These are phyloP conservation scores for Caenorhabditis japonica DNA, from an alignment of 2,888 invertebrate species.

Conservation along the genomic window DNA sequence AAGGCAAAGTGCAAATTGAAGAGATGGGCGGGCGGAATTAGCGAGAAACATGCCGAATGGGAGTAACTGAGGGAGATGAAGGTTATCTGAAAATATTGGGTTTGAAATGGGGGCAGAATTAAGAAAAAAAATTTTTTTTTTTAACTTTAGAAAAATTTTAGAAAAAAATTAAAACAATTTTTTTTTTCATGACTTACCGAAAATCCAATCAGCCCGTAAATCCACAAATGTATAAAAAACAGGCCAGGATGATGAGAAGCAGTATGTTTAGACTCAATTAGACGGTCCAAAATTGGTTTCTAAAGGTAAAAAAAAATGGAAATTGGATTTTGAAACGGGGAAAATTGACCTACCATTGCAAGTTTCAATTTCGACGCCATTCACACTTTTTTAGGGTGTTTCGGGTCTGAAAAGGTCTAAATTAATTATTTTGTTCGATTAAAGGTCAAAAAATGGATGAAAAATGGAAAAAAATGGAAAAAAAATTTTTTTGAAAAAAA, in stretches of 20 bases:
- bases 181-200: no score
- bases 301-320: constrained; percentile 17
- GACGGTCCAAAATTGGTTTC: constrained; percentile 45
- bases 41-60: constrained; percentile 46
- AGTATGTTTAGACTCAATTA: constrained; percentile 31
- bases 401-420: constrained; percentile 6
- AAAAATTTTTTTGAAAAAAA: no score
- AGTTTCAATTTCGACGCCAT: background rate
- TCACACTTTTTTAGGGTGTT: no score
- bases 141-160: no score
- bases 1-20: constrained; percentile 59
- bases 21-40: constrained; percentile 42
- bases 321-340: background rate
- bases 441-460: no score
- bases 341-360: background rate
- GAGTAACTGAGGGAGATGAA: constrained; percentile 55
- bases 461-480: no score
- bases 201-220: constrained; percentile 39
- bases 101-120: no score
- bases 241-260: constrained; percentile 21
- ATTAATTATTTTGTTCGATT: no score
- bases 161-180: no score
- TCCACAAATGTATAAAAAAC: constrained; percentile 44
- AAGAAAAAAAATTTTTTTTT: no score
- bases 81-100: constrained; percentile 48